Conservation (phyloP, 2,797 vertebrate genomes). For the Artibeus lituratus region DNA sequence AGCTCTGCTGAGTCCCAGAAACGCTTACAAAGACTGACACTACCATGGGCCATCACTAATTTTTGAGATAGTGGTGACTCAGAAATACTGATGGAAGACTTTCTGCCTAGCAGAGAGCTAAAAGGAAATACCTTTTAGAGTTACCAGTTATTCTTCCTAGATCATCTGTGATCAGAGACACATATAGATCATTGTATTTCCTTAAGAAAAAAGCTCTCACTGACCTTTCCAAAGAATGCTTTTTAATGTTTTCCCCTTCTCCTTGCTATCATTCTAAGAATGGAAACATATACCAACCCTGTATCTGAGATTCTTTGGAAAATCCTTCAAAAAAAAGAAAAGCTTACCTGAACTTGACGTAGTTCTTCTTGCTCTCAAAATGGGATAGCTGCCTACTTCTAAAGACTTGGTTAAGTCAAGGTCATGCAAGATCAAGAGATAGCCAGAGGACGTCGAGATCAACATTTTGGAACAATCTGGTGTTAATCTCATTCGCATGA, state of each 20-base stretch:
- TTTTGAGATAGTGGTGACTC: slow-evolving; percentile 12
- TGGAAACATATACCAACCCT: background rate
- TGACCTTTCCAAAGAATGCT: background rate
- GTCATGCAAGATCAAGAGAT: slow-evolving; percentile 97
- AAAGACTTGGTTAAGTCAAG: slow-evolving; percentile 98
- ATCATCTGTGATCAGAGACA: background rate
- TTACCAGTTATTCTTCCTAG: background rate
- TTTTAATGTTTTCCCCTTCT: slow-evolving; percentile 1
- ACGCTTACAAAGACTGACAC: background rate
- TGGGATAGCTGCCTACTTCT: slow-evolving; percentile 97
- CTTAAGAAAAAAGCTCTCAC: background rate
- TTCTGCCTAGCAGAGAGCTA: background rate
- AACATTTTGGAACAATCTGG: slow-evolving; percentile 99
- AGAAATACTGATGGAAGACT: background rate
- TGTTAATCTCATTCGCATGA: slow-evolving; percentile 98
- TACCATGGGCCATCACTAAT: background rate
- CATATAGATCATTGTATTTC: background rate
- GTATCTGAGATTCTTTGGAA: slow-evolving; percentile 35
- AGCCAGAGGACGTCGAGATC: slow-evolving; percentile 98
- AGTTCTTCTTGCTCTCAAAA: slow-evolving; percentile 93
- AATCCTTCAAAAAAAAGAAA: background rate
- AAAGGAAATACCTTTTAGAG: background rate
- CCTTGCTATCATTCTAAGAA: background rate
- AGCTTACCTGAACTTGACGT: slow-evolving; percentile 91
- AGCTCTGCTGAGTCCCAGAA: background rate